phyloP scores from a whole-genome alignment of 2,797 vertebrate species.

The Anguilla megastoma region DNA sequence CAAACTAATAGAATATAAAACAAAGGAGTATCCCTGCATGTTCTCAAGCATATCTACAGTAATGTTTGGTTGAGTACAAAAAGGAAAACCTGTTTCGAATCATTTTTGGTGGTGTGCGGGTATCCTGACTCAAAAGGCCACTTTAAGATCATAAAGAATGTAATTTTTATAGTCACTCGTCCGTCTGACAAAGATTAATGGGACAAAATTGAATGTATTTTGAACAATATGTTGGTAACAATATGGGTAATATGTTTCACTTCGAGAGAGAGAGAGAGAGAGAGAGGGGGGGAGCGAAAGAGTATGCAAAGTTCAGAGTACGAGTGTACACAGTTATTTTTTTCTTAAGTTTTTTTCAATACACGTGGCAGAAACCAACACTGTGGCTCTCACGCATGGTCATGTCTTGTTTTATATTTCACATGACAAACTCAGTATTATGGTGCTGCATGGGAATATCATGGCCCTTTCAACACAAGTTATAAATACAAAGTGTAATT shows the following conservation, averaged over 20 bases:
- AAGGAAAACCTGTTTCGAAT: too few relatives aligned
- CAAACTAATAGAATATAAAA: too few relatives aligned
- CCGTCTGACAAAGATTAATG: not conserved
- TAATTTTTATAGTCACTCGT: not conserved
- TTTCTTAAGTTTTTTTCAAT: not conserved
- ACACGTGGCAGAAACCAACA: not conserved
- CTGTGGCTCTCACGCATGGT: not conserved
- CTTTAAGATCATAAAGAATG: not conserved
- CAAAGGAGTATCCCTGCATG: too few relatives aligned
- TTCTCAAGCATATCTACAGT: too few relatives aligned
- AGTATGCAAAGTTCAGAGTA: too few relatives aligned
- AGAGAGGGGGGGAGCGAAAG: not conserved
- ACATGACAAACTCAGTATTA: not conserved
- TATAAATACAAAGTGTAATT: too few relatives aligned
- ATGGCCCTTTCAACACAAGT: not conserved
- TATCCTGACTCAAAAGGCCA: not conserved
- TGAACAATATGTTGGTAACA: not conserved
- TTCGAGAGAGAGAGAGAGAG: not conserved
- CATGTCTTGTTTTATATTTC: not conserved
- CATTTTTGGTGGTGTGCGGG: too few relatives aligned
- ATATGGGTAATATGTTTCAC: not conserved
- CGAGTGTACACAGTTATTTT: not conserved
- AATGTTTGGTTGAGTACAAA: too few relatives aligned
- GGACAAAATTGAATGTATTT: not conserved
- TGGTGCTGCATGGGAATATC: not conserved